phyloP scores from a whole-genome alignment of 1,140 invertebrate species.

The Platyscapa corneri region DNA sequence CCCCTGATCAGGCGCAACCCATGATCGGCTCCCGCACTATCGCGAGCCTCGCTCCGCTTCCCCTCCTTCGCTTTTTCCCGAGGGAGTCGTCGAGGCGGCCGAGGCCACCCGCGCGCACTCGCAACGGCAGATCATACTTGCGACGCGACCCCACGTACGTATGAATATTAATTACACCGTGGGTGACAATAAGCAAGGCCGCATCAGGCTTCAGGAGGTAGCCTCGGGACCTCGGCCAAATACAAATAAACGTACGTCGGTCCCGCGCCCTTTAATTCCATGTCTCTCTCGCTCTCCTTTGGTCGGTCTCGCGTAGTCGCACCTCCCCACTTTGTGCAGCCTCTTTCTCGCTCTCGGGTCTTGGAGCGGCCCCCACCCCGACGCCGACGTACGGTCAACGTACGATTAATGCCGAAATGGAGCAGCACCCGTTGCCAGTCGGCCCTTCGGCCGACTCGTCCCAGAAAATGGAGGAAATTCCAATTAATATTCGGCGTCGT shows the following conservation, averaged over 20 bases:
- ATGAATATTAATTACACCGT: conserved; percentile 75
- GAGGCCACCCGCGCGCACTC: background rate
- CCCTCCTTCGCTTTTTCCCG: background rate
- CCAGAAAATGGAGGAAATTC: too few relatives aligned
- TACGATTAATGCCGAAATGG: background rate
- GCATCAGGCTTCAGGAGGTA: conserved; percentile 65
- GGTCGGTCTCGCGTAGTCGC: background rate
- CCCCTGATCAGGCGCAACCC: conserved; percentile 12
- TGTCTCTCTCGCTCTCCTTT: background rate
- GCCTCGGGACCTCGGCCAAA: conserved; percentile 54
- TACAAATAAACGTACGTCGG: conserved; percentile 55
- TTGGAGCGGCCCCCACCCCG: background rate
- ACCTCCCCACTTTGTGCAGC: background rate
- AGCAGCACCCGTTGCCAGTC: background rate
- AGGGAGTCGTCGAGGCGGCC: background rate
- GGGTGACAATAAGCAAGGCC: conserved; percentile 70
- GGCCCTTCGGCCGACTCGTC: too few relatives aligned
- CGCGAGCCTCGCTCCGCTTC: background rate
- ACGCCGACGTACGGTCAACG: background rate
- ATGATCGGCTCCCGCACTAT: conserved; percentile 19
- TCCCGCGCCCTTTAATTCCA: conserved; percentile 46
- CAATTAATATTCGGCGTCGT: too few relatives aligned
- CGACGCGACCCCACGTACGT: conserved; percentile 56
- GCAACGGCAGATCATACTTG: background rate
- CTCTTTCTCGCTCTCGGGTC: background rate